Evolutionary conservation across 2,113 vertebrate species (phyloP).

Genomic region (Paramisgurnus dabryanus): DNA sequence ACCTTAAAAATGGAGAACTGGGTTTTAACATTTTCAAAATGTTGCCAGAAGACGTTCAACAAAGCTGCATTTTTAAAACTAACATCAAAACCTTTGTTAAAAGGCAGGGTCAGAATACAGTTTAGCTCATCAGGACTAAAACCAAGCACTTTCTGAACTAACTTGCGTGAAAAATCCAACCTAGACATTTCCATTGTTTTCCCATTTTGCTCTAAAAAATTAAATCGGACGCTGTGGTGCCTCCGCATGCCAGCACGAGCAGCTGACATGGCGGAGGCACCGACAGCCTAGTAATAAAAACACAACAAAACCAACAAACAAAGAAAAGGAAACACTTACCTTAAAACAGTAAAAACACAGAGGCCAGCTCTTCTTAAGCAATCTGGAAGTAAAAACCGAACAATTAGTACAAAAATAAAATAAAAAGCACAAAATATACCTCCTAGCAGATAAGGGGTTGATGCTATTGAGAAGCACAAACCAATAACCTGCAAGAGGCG

Average conservation of each 20-base stretch:
- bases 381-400: no score
- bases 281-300: neutral
- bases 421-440: no score
- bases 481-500: no score
- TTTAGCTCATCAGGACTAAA: neutral
- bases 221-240: neutral
- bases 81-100: neutral
- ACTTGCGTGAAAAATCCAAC: neutral
- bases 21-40: neutral
- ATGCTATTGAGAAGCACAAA: no score
- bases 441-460: no score
- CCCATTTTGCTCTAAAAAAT: neutral
- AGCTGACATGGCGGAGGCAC: slow-evolving; percentile 37
- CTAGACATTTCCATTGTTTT: neutral
- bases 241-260: neutral
- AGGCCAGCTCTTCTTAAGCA: no score
- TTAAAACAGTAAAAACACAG: neutral
- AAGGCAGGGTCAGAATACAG: neutral
- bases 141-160: neutral
- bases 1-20: slow-evolving; percentile 22
- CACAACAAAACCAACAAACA: neutral
- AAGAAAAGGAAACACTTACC: neutral
- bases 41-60: neutral
- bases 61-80: neutral
- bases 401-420: no score